These are phyloP conservation scores for Miltochrista miniata DNA, from an alignment of 2,888 invertebrate species.

Conservation along the genomic window DNA sequence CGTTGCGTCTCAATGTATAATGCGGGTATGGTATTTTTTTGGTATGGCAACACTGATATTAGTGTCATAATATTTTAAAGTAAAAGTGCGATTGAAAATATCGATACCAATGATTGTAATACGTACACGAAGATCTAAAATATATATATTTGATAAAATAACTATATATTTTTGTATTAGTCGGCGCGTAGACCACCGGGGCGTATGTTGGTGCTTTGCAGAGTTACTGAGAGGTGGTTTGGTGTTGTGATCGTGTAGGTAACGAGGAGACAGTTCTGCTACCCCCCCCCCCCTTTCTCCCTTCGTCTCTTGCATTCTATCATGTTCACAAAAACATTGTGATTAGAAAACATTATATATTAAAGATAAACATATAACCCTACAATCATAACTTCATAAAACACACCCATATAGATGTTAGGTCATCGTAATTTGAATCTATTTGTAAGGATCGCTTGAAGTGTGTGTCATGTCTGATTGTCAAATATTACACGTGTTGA, in stretches of 20 bases:
- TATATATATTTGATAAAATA: constrained; percentile 38
- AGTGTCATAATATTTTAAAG: background rate
- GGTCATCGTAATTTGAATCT: constrained; percentile 23
- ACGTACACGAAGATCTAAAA: constrained; percentile 20
- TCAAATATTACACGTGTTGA: constrained; percentile 40
- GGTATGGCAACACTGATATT: constrained; percentile 6
- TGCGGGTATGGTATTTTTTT: constrained; percentile 8
- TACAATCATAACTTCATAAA: constrained; percentile 11
- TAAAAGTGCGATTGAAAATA: constrained; percentile 1
- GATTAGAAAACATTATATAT: background rate
- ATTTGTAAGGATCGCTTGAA: constrained; percentile 31
- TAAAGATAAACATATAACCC: constrained; percentile 9
- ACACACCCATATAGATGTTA: constrained; percentile 22
- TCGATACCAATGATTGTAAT: constrained; percentile 1
- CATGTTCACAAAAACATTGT: constrained; percentile 22
- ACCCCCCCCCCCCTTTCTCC: constrained; percentile 9
- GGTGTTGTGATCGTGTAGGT: constrained; percentile 60
- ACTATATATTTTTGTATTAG: constrained; percentile 44
- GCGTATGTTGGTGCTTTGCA: constrained; percentile 75
- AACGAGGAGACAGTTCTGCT: constrained; percentile 27
- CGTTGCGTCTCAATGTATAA: too few species aligned
- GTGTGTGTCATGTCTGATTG: constrained; percentile 40
- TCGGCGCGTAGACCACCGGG: constrained; percentile 72
- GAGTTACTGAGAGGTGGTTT: constrained; percentile 49
- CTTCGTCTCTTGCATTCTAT: constrained; percentile 21